Evolutionary conservation across 1,140 invertebrate species (phyloP), one percentile per base, ranked within the genome.

Genomic region (Heliothis virescens): DNA sequence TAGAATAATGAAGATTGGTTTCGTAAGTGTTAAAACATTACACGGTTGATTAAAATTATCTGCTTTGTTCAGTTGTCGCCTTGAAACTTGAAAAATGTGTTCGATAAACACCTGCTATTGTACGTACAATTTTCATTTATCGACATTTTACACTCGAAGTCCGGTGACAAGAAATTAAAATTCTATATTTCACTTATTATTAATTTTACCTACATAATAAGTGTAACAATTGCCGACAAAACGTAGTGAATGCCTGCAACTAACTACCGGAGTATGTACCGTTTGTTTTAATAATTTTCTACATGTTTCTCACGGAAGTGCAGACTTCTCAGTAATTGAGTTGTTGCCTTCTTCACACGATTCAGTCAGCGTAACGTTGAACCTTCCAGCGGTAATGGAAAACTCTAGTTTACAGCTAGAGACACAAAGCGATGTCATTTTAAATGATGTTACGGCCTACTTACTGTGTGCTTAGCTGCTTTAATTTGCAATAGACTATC

Each of bases 221-320:
- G 13, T 13, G 41, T 16, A 21, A 48, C 10, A 16, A 48, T 65
- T 47, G 16, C 13, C 11, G 26, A 29, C 12, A 15, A 73, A 41
- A 34, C 34, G 55, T 41, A 15, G n/a, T 18, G 55, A 7, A 57
- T 57, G 55, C 62, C 41, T 48, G 21, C 73, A 52, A 16, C 29
- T 76, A 63, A 63, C 59, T 63, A 76, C 59, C 73, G 73, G 57
- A 50, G 52, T 63, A 65, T 21, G 48, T 53, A 76, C 74, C 74
- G 74, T 76, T 76, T 65, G 47, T 76, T 75, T 76, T 65, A 63
- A 76, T 78, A 57, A 53, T 78, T 57, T 62, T 52, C 62, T 67
- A 59, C 63, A 78, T 69, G 53, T 48, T 79, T 79, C 77, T 79
- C 77, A 79, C 77, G 77, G 77, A 79, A 79, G 67, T 72, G 41